Evolutionary conservation across 2,113 vertebrate genomes (phyloP), one percentile per base, ranked within the genome.

Genomic region (Mastomys coucha): DNA sequence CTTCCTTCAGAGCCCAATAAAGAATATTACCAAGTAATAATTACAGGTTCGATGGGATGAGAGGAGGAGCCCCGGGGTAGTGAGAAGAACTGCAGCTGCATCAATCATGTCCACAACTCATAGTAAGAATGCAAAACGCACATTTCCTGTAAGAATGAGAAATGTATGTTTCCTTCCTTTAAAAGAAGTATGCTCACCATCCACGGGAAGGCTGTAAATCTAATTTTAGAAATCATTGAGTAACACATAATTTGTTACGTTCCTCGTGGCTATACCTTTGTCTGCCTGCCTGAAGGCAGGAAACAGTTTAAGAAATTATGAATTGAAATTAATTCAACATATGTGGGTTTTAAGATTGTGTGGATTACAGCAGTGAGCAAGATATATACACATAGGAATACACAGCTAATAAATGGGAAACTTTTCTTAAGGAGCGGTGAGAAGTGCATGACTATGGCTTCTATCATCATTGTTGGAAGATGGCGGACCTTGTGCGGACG

Each of bases 91-190:
- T 65, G 82, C 31, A 95, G 26, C 63, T 36, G 1, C 24, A n/a
- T 91, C 96, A 58, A 86, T 78, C 84, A 93, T n/a, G 20, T 33
- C 63, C 87, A 84, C n/a, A 85, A 53, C 65, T 95, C 77, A 60
- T 17, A 85, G 42, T 42, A 93, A 92, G 77, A 91, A 56, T 31
- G 16, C 75, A 86, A 77, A 88, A 81, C 69, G 2, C 28, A 72
- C 16, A 84, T 56, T 80, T 94, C 53, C 91, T 77, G 45, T 45
- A 45, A 45, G 45, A 45, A 45, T 45, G 45, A 45, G 45, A 45
- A 45, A 81, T 73, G 2, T 33, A 72, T 14, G 89, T 56, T 80
- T 94, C 53, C 91, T 77, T 93, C 81, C 63, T 80, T 89, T 73
- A 91, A 86, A 85, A 77, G 85, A 96, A 96, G 36, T 69, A 11